Evolutionary conservation across 2,888 invertebrate species (phyloP).

Genomic region (Ethmia dodecea): DNA sequence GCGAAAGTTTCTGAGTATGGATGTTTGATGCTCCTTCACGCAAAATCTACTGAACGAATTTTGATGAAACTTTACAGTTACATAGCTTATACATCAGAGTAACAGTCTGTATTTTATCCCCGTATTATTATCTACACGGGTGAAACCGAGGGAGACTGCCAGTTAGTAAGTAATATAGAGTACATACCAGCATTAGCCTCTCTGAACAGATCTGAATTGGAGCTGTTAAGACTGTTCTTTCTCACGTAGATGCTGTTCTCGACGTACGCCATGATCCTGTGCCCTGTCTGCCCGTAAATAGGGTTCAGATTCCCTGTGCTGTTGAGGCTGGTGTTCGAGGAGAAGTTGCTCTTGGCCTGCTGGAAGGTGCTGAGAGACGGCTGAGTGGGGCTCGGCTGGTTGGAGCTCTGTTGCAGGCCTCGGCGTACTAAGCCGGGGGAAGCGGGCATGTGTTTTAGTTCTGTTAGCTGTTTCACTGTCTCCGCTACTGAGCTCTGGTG

Average conservation of each 20-base stretch:
- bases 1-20: too few species aligned
- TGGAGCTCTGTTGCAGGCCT: slow-evolving; percentile 39
- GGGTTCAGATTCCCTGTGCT: slow-evolving; percentile 64
- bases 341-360: slow-evolving; percentile 59
- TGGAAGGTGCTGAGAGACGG: slow-evolving; percentile 54
- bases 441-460: slow-evolving; percentile 90
- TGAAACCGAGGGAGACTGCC: too few species aligned
- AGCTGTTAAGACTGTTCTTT: slow-evolving; percentile 58
- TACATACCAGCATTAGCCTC: slow-evolving; percentile 42
- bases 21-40: too few species aligned
- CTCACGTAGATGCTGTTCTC: slow-evolving; percentile 68
- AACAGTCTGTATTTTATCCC: too few species aligned
- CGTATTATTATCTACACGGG: too few species aligned
- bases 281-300: slow-evolving; percentile 68
- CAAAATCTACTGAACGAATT: too few species aligned
- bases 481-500: slow-evolving; percentile 82
- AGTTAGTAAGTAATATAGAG: too few species aligned
- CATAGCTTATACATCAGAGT: too few species aligned
- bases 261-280: slow-evolving; percentile 56
- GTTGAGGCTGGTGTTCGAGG: slow-evolving; percentile 52
- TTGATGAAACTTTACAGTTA: too few species aligned
- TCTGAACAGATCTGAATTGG: slow-evolving; percentile 50
- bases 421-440: slow-evolving; percentile 87
- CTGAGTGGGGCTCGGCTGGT: slow-evolving; percentile 31
- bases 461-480: slow-evolving; percentile 90